Evolutionary conservation across 2,888 invertebrate species (phyloP).

Genomic region (Coelopa pilipes): DNA sequence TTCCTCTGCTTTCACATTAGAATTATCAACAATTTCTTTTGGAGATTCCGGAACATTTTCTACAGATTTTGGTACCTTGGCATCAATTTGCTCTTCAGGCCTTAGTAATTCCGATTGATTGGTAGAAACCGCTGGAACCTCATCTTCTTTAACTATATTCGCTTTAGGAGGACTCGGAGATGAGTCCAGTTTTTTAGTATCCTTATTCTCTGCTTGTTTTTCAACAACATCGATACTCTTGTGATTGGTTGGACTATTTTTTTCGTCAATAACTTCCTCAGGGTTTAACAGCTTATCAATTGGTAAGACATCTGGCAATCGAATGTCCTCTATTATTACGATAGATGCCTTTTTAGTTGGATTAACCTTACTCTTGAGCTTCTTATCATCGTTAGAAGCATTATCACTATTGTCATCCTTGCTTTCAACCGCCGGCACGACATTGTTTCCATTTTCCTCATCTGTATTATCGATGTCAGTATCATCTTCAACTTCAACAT

Average conservation of each 20-base stretch:
- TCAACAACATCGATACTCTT: neutral
- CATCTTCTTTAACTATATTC: neutral
- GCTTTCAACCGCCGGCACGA: too few species aligned
- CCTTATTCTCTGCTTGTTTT: neutral
- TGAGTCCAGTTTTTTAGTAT: neutral
- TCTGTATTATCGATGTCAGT: slow-evolving; percentile 38
- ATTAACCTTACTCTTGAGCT: neutral
- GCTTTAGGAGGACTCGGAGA: too few species aligned
- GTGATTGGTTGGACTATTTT: neutral
- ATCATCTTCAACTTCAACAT: slow-evolving; percentile 43
- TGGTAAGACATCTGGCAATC: slow-evolving; percentile 45
- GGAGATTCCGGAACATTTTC: neutral
- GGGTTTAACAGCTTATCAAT: slow-evolving; percentile 9
- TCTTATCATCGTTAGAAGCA: neutral
- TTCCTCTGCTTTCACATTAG: neutral
- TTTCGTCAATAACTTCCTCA: neutral
- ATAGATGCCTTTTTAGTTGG: slow-evolving; percentile 36
- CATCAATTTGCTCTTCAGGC: neutral
- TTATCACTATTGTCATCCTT: too few species aligned
- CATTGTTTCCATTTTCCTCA: slow-evolving; percentile 29
- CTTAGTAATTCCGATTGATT: neutral
- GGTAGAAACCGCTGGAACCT: neutral
- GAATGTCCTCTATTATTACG: slow-evolving; percentile 52
- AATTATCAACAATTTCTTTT: neutral
- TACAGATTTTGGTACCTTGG: neutral